phyloP scores from a whole-genome alignment of 1,140 invertebrate genomes.

The Pseudomyrmex gracilis region DNA sequence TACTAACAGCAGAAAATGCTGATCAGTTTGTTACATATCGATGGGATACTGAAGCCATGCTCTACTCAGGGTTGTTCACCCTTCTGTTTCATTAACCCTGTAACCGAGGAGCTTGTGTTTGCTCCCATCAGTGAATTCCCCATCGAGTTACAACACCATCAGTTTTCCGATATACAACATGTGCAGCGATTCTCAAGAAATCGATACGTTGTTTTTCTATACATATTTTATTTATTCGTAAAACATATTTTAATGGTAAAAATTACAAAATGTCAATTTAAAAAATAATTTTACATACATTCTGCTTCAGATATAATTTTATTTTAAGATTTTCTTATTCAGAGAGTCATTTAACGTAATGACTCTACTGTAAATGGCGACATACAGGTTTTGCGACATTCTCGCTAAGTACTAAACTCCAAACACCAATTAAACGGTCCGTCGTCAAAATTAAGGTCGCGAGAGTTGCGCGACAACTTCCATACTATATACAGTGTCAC shows the following conservation, averaged over 20 bases:
- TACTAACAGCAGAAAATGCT: background rate
- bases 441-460: background rate
- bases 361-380: no score
- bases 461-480: background rate
- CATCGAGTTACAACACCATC: constrained; percentile 30
- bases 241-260: background rate
- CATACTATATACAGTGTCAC: background rate
- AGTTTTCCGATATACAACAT: constrained; percentile 37
- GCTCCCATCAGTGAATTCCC: constrained; percentile 37
- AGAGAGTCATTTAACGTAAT: background rate
- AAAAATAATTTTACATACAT: background rate
- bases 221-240: background rate
- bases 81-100: constrained; percentile 83
- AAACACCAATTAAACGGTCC: background rate
- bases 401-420: background rate
- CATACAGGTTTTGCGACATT: background rate
- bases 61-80: constrained; percentile 76
- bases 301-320: background rate
- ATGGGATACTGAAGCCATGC: constrained; percentile 22
- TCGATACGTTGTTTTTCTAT: constrained; percentile 1
- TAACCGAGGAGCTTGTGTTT: constrained; percentile 44
- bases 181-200: constrained; percentile 42
- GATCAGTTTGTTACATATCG: background rate
- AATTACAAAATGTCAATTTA: background rate
- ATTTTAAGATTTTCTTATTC: background rate